These are phyloP conservation scores for Brenthis daphne DNA, from an alignment of 2,888 invertebrate species.

Conservation along the genomic window DNA sequence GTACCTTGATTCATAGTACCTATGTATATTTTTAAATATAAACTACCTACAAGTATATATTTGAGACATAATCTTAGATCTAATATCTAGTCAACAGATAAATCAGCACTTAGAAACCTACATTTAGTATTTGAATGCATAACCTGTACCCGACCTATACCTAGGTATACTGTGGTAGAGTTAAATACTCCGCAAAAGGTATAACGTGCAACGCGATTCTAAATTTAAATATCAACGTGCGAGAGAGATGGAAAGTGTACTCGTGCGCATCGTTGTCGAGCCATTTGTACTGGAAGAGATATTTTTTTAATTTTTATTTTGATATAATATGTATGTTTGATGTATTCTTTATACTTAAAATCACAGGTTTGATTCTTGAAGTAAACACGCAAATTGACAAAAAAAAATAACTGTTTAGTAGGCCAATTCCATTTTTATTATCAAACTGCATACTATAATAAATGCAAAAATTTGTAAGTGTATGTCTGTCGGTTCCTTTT, in stretches of 20 bases:
- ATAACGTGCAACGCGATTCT: slow-evolving; percentile 64
- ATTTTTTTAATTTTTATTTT: not conserved
- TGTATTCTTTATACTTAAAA: not conserved
- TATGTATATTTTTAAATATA: not conserved
- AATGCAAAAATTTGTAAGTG: too few relatives aligned
- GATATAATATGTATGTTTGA: not conserved
- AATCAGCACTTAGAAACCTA: slow-evolving; percentile 39
- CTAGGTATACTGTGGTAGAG: slow-evolving; percentile 23
- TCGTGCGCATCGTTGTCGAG: slow-evolving; percentile 49
- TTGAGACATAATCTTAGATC: not conserved
- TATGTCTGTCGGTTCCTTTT: too few relatives aligned
- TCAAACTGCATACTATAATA: too few relatives aligned
- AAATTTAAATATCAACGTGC: slow-evolving; percentile 74
- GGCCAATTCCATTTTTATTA: too few relatives aligned
- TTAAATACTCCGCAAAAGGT: slow-evolving; percentile 60
- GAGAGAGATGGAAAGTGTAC: slow-evolving; percentile 62
- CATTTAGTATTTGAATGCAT: slow-evolving; percentile 50
- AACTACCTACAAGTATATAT: too few relatives aligned
- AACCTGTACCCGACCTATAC: slow-evolving; percentile 47
- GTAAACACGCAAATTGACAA: too few relatives aligned
- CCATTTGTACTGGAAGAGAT: slow-evolving; percentile 30
- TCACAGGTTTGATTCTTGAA: too few relatives aligned
- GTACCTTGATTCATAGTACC: too few relatives aligned
- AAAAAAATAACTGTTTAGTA: too few relatives aligned
- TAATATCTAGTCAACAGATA: not conserved